Base-by-base conservation (phyloP, 2,888 invertebrate genomes). In the Syritta pipiens region DNA sequence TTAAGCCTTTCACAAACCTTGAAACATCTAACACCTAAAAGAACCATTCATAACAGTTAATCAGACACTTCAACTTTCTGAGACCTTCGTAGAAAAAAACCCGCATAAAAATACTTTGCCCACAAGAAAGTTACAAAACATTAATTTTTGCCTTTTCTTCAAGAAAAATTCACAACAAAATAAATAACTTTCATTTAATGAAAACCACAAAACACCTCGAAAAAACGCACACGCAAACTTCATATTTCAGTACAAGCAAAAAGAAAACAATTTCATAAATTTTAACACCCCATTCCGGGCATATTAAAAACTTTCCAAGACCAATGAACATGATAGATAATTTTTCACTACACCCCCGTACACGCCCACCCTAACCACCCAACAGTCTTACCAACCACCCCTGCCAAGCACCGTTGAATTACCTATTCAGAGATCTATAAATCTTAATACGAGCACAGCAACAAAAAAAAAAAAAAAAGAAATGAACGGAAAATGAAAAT, bases 401-500 rank as follows among this genome's bases (percentile, higher is more conserved):
- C n/a, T n/a, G n/a, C n/a, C n/a, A n/a, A n/a, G n/a, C n/a, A n/a
- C 35, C 40, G 35, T 65, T 49, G 37, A 68, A 68, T 68, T 68
- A 42, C 57, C 49, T 49, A 57, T 68, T 59, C 68, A 57, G 49
- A 59, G 68, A 68, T 68, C 68, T 59, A 68, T 68, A 57, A 68
- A 68, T 68, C 68, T 59, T 68, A 68, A 49, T 30, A 32, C 49
- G 30, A 59, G 37, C 57, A 30, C 35, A 30, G n/a, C n/a, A 35
- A 17, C 14, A 46, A 2, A 63, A 17, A 6, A 26, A 17, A 6
- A 37, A 4, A 5, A 37, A 3, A 7, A 5, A 6, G 7, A 17
- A 1, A 14, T 2, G 19, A 17, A 37, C n/a, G n/a, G n/a, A 37
- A 9, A 17, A 37, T 37, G 17, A 37, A 9, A 14, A 37, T 37